Evolutionary conservation across 2,888 invertebrate species (phyloP), one percentile per base, ranked within the genome.

Genomic region (Polylopha cassiicola): DNA sequence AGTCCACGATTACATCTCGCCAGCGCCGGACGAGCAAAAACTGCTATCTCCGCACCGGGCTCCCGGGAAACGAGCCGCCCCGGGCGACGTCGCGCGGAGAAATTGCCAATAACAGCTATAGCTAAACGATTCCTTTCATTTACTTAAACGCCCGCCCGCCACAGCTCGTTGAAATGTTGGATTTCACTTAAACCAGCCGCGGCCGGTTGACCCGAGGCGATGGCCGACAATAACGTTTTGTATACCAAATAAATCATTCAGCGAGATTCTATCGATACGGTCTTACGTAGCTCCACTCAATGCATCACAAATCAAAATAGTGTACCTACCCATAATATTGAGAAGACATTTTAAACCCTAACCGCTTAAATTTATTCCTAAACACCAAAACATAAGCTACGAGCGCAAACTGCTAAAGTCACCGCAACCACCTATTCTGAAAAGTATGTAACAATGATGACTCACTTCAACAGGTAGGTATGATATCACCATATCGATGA

Each of bases 1-100:
- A 85, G 84, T 84, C 79, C 76, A 73, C 74, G 78, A 81, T 77
- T 80, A 77, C 72, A 80, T 77, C 75, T 73, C 66, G 61, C 55
- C 63, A 58, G 65, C 58, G 58, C 65, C 70, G 73, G 73, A 68
- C 77, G 72, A 70, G 73, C 71, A 79, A 81, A 80, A 78, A 77
- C 75, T 74, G 73, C 73, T 73, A 73, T 79, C 76, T 63, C 69
- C 55, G 50, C 61, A 50, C 56, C 60, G 43, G 44, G 65, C 71
- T 73, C 79, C 80, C 77, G 78, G 80, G 79, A 76, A 76, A 76
- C 73, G 55, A 60, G 65, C 52, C 71, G 73, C 76, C 76, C 70
- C 60, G 55, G 71, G 74, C 76, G 65, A 65, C 62, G 54, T 50
- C 52, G 60, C 60, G 51, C 60, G 60, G 66, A 63, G 70, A 75